Base-by-base conservation (phyloP, 2,888 invertebrate species). In the Habroteleia sp. region DNA sequence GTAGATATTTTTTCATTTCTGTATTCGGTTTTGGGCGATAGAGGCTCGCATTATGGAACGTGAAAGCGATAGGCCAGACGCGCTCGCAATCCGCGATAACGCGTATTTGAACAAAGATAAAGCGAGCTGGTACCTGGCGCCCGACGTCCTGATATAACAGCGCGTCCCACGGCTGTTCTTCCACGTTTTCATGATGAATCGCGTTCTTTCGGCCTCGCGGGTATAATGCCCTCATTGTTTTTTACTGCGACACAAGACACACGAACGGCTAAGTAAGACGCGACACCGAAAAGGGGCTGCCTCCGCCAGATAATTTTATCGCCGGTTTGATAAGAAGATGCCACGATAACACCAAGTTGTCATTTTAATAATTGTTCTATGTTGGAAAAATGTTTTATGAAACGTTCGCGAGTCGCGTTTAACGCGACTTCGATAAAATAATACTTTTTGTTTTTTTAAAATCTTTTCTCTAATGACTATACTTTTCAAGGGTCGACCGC, bases 61-160 rank as follows among this genome's bases (percentile, higher is more conserved):
- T 35, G 39, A 39, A 50, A 68, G 52, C 42, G 54, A 54, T 37
- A 52, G 44, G 29, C 27, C 48, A 75, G 78, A 68, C 56, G 75
- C 76, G 81, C 81, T 83, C 77, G 83, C 85, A 5, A 65, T 81
- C 77, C 77, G 80, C 80, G 85, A 85, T 84, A 85, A 77, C 81
- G 79, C 56, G 42, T 86, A 81, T 87, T 87, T 87, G 84, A 80
- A 82, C 78, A 84, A 69, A 79, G 86, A 87, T 87, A 86, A 86
- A 81, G 81, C 78, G 80, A 79, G 82, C 80, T 77, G 13, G 80
- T 83, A 82, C 81, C 81, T 81, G 82, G 82, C 82, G 82, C 79
- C 81, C 79, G 52, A 37, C 52, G 60, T 62, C 63, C 71, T 72
- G 54, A 71, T 72, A 72, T 33, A 58, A 52, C 60, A 50, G 35